Evolutionary conservation across 2,888 invertebrate genomes (phyloP).

Genomic region (Athripsodes cinereus): DNA sequence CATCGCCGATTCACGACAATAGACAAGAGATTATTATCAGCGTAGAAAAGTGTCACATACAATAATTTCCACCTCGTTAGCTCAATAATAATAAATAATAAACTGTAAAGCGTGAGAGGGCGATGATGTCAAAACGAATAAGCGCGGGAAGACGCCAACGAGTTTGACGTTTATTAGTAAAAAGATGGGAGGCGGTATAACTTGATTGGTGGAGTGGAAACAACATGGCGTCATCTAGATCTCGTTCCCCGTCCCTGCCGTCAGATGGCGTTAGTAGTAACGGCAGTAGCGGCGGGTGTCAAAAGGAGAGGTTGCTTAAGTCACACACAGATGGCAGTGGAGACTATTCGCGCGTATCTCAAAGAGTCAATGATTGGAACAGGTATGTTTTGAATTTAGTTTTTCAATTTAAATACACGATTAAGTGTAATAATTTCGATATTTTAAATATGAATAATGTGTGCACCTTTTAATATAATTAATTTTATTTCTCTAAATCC

Average conservation of each 20-base stretch:
- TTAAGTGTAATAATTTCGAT: no score
- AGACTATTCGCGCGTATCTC: conserved; percentile 15
- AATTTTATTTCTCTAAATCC: no score
- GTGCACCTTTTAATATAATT: no score
- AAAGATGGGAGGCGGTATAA: conserved; percentile 21
- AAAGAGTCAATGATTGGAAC: conserved; percentile 22
- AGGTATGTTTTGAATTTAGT: conserved; percentile 15
- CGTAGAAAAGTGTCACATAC: background rate
- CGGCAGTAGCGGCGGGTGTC: conserved; percentile 6
- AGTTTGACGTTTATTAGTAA: conserved; percentile 4
- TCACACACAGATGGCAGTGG: conserved; percentile 23
- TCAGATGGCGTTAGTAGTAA: conserved; percentile 16
- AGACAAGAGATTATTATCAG: no score
- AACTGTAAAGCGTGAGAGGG: background rate
- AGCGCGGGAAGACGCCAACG: conserved; percentile 18
- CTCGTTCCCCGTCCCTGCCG: conserved; percentile 25
- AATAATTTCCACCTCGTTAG: background rate
- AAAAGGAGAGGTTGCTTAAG: conserved; percentile 23
- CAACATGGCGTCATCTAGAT: conserved; percentile 22
- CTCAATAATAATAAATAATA: no score
- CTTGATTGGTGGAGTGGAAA: conserved; percentile 22
- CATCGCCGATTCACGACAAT: no score
- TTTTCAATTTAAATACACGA: no score
- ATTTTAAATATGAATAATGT: no score
- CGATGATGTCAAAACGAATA: conserved; percentile 16